Evolutionary conservation across 2,797 vertebrate genomes (phyloP), one percentile per base, ranked within the genome.

Genomic region (Acanthornis magna): DNA sequence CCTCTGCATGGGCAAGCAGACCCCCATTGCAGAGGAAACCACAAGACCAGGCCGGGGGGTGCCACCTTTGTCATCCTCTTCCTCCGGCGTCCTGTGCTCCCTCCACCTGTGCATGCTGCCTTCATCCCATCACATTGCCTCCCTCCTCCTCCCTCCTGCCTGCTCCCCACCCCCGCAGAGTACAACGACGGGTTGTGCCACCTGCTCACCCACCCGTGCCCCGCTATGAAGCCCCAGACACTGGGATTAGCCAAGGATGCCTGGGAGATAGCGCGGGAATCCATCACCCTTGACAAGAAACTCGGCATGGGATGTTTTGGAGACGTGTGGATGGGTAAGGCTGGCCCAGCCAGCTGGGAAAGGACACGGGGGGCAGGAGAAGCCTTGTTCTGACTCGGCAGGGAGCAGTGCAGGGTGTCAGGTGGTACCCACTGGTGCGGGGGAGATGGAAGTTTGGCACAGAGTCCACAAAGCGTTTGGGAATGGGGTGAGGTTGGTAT

Each of bases 301-400:
- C 98, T 99, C 97, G 99, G 99, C 96, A 99, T 99, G 89, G 99
- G 99, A 96, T 99, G 98, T 98, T 99, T 99, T 21, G 99, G 99
- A 94, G 99, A 99, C 80, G 99, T 99, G 90, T 99, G 98, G 98
- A 98, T 99, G 98, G 99, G 99, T 99, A 99, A 98, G 99, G 96
- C 92, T 68, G 72, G 47, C 34, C 47, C 6, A 2, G 79, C 88
- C 42, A 77, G n/a, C 63, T 9, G 0, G 13, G n/a, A 29, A 25
- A 8, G 26, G 19, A 4, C 19, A 17, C 4, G 4, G 5, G 6
- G 23, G 40, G 40, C 63, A 72, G 32, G n/a, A 61, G 38, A 3
- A 34, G 16, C 8, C 32, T 2, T 2, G 29, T 32, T 19, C 66
- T 66, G 27, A 38, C 74, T 47, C 32, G 61, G 32, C 29, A 32